Percentiles rank a stretch among this genome's conserved stretches.
These are phyloP conservation scores for Vidua macroura DNA, from an alignment of 2,113 vertebrate species.

Conservation along the genomic window DNA sequence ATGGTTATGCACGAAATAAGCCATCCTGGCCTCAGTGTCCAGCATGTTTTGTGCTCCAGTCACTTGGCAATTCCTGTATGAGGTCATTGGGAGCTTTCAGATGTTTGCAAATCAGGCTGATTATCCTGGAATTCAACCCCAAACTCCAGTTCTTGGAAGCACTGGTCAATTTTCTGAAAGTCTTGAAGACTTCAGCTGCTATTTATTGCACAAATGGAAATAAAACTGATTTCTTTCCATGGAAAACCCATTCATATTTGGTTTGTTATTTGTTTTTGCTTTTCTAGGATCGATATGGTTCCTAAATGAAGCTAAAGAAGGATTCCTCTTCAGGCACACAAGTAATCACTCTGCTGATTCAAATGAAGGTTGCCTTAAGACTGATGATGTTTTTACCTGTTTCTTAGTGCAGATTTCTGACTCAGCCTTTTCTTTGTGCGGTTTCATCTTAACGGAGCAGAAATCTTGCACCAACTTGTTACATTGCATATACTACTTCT, in stretches of 20 bases:
- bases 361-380: constrained; percentile 36
- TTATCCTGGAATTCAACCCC: not conserved
- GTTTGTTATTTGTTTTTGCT: not conserved
- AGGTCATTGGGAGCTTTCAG: not conserved
- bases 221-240: not conserved
- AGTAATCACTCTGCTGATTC: not conserved
- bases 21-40: not conserved
- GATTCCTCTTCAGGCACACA: not conserved
- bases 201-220: not conserved
- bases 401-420: not conserved
- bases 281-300: constrained; percentile 76
- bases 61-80: not conserved
- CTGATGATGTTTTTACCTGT: not conserved
- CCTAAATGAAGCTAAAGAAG: constrained; percentile 47
- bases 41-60: not conserved
- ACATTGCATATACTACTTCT: not conserved
- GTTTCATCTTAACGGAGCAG: not conserved
- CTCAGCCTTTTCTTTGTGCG: not conserved
- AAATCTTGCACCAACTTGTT: not conserved
- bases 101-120: not conserved
- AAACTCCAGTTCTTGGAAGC: not conserved
- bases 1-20: not conserved
- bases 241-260: not conserved
- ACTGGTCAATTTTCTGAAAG: not conserved
- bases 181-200: not conserved